Conservation (phyloP, 2,113 vertebrate genomes). For the Menidia beryllina region DNA sequence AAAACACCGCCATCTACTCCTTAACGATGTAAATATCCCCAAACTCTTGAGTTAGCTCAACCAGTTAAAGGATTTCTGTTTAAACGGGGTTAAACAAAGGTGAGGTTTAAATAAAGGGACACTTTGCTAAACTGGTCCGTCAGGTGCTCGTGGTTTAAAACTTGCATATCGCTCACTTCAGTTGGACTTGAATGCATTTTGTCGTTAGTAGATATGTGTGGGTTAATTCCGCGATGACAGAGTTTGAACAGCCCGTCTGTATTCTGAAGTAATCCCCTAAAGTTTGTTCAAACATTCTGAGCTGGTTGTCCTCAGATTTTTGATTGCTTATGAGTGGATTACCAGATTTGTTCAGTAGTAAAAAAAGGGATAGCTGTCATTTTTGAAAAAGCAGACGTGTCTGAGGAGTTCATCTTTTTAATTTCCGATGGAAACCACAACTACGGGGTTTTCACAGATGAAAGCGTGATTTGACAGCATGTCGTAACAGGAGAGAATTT, state of each 20-base stretch:
- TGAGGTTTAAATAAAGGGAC: too few species aligned
- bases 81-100: too few species aligned
- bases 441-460: conserved; percentile 25
- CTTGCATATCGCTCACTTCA: too few species aligned
- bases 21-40: conserved; percentile 54
- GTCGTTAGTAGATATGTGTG: too few species aligned
- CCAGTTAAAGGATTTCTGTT: neutral
- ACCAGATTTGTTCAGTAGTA: conserved; percentile 7
- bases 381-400: conserved; percentile 10
- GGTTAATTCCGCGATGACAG: too few species aligned
- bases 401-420: conserved; percentile 10
- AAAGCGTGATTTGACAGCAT: conserved; percentile 57
- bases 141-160: too few species aligned
- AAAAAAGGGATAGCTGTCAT: conserved; percentile 12
- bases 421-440: conserved; percentile 26
- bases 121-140: conserved; percentile 18
- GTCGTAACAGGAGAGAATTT: conserved; percentile 66
- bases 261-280: too few species aligned
- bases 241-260: too few species aligned
- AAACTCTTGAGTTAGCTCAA: conserved; percentile 29
- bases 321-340: neutral
- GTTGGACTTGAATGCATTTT: too few species aligned
- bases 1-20: conserved; percentile 22
- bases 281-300: too few species aligned
- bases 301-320: neutral